phyloP scores from a whole-genome alignment of 2,113 vertebrate species.

The Anarhynchus alexandrinus region DNA sequence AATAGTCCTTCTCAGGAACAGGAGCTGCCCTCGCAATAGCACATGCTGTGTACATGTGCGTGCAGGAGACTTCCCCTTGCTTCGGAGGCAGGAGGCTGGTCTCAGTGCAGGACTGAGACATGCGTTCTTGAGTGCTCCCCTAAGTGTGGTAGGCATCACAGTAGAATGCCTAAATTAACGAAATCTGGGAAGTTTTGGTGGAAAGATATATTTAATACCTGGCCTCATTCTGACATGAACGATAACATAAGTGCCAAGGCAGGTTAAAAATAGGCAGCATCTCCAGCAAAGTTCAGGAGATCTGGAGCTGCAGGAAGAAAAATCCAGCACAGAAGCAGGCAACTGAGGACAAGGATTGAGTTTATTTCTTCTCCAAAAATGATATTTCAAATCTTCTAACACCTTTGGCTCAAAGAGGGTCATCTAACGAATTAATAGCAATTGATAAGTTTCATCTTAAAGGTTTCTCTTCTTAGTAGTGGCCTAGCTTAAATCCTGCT shows the following conservation, averaged over 20 bases:
- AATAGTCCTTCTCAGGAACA: not conserved
- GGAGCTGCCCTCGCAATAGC: not conserved
- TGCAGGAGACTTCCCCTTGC: not conserved
- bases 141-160: not conserved
- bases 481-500: not conserved
- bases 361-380: not conserved
- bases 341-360: not conserved
- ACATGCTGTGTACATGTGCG: not conserved
- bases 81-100: not conserved
- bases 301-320: constrained; percentile 5
- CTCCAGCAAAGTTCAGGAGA: constrained; percentile 47
- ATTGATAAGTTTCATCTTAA: not conserved
- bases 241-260: constrained; percentile 38
- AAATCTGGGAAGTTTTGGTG: constrained; percentile 27
- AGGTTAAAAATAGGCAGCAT: constrained; percentile 56
- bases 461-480: not conserved
- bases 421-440: not conserved
- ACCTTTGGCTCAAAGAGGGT: not conserved
- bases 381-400: rapidly evolving
- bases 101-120: not conserved
- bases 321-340: not conserved
- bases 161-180: not conserved
- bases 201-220: constrained; percentile 25
- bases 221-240: constrained; percentile 57
- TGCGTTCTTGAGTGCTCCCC: not conserved